Conservation (phyloP, 2,888 invertebrate species). For the Philaethria dido region DNA sequence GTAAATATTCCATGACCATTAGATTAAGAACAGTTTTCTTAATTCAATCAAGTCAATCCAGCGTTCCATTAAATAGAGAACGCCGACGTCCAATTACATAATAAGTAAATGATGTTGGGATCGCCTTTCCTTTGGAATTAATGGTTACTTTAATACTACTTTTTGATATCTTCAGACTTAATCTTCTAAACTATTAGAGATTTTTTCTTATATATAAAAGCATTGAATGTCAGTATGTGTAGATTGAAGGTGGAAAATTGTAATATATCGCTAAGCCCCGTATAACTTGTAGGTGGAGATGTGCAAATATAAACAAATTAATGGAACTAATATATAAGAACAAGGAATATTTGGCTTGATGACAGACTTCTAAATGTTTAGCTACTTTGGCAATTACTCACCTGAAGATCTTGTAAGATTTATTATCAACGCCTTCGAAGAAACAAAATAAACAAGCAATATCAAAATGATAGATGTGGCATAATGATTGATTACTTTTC, state of each 20-base stretch:
- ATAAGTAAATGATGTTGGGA: not conserved
- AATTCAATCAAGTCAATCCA: conserved; percentile 4
- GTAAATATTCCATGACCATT: not conserved
- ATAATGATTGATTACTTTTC: conserved; percentile 37
- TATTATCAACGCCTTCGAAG: conserved; percentile 15
- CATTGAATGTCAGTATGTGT: not conserved
- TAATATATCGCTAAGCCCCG: not conserved
- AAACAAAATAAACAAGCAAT: conserved; percentile 16
- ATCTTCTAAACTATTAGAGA: too few relatives aligned
- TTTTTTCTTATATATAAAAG: too few relatives aligned
- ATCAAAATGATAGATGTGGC: conserved; percentile 24
- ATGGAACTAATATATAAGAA: not conserved
- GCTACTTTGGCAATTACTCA: conserved; percentile 12
- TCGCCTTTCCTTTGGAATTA: not conserved
- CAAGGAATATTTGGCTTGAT: conserved; percentile 6
- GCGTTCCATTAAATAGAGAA: conserved; percentile 1
- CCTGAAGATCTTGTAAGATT: conserved; percentile 30
- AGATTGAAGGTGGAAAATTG: not conserved
- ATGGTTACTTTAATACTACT: not conserved
- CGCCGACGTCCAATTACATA: conserved; percentile 9
- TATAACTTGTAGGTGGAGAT: not conserved
- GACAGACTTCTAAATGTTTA: conserved; percentile 7
- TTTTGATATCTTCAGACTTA: not conserved
- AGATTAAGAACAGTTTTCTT: not conserved
- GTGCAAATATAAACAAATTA: conserved; percentile 1